phyloP scores from a whole-genome alignment of 2,113 vertebrate genomes.

The Epinephelus lanceolatus region DNA sequence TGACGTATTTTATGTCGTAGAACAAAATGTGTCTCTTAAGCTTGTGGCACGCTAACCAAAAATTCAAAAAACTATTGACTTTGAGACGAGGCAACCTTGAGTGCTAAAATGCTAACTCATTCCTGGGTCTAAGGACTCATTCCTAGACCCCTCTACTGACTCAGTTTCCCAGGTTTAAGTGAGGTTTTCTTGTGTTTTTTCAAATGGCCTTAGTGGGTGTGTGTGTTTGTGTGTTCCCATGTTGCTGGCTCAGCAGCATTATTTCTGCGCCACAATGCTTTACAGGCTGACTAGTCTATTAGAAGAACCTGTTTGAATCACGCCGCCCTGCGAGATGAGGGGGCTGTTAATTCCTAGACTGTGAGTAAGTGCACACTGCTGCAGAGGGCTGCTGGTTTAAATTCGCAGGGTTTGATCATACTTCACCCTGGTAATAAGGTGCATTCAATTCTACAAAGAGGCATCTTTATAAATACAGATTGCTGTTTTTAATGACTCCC shows the following conservation, averaged over 20 bases:
- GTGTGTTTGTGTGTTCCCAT: constrained; percentile 37
- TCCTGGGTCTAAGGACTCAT: no score
- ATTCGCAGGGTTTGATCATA: constrained; percentile 41
- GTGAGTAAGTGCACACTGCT: constrained; percentile 24
- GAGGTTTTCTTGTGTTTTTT: background rate
- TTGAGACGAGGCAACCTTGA: no score
- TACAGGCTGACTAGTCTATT: constrained; percentile 33
- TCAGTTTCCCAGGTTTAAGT: background rate
- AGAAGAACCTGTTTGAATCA: constrained; percentile 39
- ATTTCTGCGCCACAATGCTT: constrained; percentile 1
- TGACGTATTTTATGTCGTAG: no score
- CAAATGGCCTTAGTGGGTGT: background rate
- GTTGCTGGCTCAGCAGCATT: constrained; percentile 48
- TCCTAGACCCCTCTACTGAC: background rate
- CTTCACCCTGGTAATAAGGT: constrained; percentile 41
- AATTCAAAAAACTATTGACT: no score
- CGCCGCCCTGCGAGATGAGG: constrained; percentile 16
- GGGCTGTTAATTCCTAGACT: constrained; percentile 41
- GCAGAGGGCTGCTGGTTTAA: constrained; percentile 17
- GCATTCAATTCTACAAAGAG: constrained; percentile 39
- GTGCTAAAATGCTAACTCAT: no score
- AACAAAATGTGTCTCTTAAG: no score
- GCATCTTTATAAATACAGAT: constrained; percentile 53
- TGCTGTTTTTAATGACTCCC: constrained; percentile 59
- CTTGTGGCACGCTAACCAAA: no score